Base-by-base conservation (phyloP, 1,140 invertebrate genomes). In the Anastatus disparis region DNA sequence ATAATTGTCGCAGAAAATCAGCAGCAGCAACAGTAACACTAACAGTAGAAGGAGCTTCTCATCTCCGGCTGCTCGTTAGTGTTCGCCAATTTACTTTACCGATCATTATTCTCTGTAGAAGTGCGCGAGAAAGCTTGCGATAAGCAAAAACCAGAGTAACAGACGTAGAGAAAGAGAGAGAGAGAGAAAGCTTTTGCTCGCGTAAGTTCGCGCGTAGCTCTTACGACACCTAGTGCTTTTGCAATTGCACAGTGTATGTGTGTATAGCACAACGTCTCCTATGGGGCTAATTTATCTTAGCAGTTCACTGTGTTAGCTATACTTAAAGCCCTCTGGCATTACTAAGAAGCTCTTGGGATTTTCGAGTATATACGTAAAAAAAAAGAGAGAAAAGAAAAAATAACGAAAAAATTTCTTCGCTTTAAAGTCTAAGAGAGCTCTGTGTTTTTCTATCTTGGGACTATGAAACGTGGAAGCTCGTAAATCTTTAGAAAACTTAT, bases 91-190 rank as follows among this genome's bases (percentile, higher is more conserved):
- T 61, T 61, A 46, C 40, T 26, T 26, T 7, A 40, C n/a, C 22
- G 58, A 61, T 61, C 58, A 29, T 61, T 61, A 46, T 24, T 26
- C 58, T 46, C 55, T 24, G n/a, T n/a, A n/a, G n/a, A n/a, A n/a
- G n/a, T n/a, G n/a, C 55, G 13, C 40, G 56, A 10, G n/a, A n/a
- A n/a, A 24, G 35, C 53, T 56, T n/a, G n/a, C 53, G 29, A 56
- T 56, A 35, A n/a, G 55, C 58, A 46, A 61, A 61, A 61, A 61
- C n/a, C 58, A 58, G 55, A n/a, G 31, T n/a, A n/a, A n/a, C n/a
- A n/a, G n/a, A n/a, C n/a, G n/a, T n/a, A n/a, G n/a, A n/a, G n/a
- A n/a, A n/a, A n/a, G n/a, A n/a, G n/a, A n/a, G n/a, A n/a, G n/a
- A n/a, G n/a, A n/a, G n/a, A n/a, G n/a, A n/a, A n/a, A 22, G 17